A percentile compares a stretch with the other conserved stretches of the same genome.
Conservation (phyloP, 2,888 invertebrate species). For the Rhagophthalmus giganteus region DNA sequence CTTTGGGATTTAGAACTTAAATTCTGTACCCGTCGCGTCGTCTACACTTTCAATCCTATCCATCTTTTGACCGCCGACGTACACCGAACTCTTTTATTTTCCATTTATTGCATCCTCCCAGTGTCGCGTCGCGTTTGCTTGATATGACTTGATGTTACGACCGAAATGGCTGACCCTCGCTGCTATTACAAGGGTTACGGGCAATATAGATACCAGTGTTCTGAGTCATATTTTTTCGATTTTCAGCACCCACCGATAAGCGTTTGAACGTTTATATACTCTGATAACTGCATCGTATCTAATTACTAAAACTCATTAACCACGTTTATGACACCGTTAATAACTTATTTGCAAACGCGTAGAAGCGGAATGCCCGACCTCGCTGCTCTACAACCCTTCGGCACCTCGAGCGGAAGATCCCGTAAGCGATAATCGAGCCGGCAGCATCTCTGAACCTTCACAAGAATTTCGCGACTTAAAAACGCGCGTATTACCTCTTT, state of each 20-base stretch:
- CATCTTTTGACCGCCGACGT: background rate
- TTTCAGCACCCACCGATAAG: conserved; percentile 19
- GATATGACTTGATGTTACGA: conserved; percentile 39
- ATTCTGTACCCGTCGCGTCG: too few species aligned
- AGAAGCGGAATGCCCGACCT: conserved; percentile 24
- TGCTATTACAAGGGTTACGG: conserved; percentile 39
- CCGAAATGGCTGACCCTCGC: conserved; percentile 35
- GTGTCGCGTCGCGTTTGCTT: conserved; percentile 36
- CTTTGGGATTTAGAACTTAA: too few species aligned
- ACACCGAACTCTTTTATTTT: conserved; percentile 37
- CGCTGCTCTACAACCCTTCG: conserved; percentile 8
- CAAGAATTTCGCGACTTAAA: too few species aligned
- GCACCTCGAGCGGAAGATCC: conserved; percentile 27
- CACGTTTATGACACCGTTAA: conserved; percentile 24
- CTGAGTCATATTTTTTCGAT: conserved; percentile 20
- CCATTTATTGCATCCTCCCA: conserved; percentile 38
- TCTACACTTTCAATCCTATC: too few species aligned
- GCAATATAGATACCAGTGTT: conserved; percentile 38
- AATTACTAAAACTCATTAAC: conserved; percentile 29
- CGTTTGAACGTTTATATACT: background rate
- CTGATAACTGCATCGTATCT: conserved; percentile 8
- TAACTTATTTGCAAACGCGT: conserved; percentile 29
- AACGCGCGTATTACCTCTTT: too few species aligned
- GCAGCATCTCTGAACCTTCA: conserved; percentile 22
- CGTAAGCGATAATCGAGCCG: conserved; percentile 26